Evolutionary conservation across 2,113 vertebrate species (phyloP).

Genomic region (Donacobius atricapilla): DNA sequence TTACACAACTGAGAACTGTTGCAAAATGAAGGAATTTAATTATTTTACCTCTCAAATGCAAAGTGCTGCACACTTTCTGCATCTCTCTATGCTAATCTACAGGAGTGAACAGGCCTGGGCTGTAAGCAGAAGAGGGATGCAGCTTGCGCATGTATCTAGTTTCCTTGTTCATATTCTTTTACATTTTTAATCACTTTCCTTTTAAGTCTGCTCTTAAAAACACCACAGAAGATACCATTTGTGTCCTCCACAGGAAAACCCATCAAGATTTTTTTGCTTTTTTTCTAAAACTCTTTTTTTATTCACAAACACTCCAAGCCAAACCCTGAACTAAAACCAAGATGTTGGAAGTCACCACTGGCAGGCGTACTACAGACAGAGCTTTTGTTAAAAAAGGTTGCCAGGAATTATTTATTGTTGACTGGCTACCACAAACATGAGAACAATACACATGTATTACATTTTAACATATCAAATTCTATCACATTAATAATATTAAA

Average conservation of each 20-base stretch:
- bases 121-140: neutral
- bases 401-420: slow-evolving; percentile 19
- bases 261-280: neutral
- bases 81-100: neutral
- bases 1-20: neutral
- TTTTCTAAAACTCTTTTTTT: neutral
- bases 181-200: slow-evolving; percentile 58
- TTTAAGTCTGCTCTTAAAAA: slow-evolving; percentile 42
- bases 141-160: slow-evolving; percentile 8
- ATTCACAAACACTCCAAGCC: neutral
- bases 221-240: neutral
- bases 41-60: neutral
- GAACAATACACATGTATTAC: neutral
- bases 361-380: neutral
- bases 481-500: neutral
- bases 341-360: neutral
- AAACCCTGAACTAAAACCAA: neutral
- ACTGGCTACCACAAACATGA: neutral
- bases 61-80: neutral
- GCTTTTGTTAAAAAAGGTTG: neutral
- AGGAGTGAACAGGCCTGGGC: slow-evolving; percentile 9
- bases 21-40: neutral
- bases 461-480: slow-evolving; percentile 10
- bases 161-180: slow-evolving; percentile 38
- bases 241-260: neutral